Evolutionary conservation across 1,140 invertebrate genomes (phyloP).

Genomic region (Ostrea edulis): DNA sequence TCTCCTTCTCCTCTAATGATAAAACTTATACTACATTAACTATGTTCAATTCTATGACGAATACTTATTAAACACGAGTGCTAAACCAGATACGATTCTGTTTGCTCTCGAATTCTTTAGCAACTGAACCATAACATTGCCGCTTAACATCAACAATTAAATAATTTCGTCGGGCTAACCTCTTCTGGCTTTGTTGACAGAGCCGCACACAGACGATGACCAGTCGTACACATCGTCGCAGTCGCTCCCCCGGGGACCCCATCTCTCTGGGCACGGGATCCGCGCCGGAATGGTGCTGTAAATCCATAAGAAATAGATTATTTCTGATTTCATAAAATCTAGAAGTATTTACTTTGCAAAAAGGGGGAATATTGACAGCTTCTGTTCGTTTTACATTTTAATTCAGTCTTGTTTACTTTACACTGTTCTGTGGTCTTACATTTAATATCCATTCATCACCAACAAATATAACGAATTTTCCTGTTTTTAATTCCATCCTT

Average conservation of each 20-base stretch:
- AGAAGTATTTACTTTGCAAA: background rate
- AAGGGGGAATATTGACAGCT: background rate
- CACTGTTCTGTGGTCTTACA: background rate
- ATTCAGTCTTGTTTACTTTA: background rate
- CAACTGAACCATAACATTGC: no score
- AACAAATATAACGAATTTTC: background rate
- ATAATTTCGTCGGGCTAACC: constrained; percentile 45
- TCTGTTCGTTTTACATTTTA: background rate
- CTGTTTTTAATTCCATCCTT: background rate
- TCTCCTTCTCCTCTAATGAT: no score
- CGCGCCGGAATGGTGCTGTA: background rate
- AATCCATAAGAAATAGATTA: background rate
- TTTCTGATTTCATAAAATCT: background rate
- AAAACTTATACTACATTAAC: no score
- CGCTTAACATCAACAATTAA: background rate
- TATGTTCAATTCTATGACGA: no score
- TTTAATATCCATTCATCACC: background rate
- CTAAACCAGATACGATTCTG: no score
- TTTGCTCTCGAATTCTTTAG: no score
- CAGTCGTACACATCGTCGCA: constrained; percentile 53
- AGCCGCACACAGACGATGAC: constrained; percentile 60
- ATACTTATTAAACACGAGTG: no score
- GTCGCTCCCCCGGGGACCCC: constrained; percentile 5
- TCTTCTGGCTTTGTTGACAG: constrained; percentile 59
- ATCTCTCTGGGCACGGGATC: background rate